Evolutionary conservation across 1,140 invertebrate species (phyloP), one percentile per base, ranked within the genome.

Genomic region (Diprion similis): DNA sequence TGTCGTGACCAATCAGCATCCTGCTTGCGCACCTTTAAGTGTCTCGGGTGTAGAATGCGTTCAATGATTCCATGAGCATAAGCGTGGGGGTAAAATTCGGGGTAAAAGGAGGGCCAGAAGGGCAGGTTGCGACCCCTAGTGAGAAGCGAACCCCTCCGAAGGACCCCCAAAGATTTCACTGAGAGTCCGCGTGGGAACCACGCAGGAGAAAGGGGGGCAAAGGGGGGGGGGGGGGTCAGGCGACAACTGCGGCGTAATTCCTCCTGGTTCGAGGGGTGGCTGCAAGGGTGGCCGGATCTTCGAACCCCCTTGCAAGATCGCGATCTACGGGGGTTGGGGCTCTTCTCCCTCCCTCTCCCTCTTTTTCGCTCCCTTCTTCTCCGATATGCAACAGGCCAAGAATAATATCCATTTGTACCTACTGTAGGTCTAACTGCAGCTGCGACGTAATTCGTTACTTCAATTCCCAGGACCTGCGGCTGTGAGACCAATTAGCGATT

Each of bases 391-490:
- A 37, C 6, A 6, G 24, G 24, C 2, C 24, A 59, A 8, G 51
- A 13, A 59, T n/a, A 11, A 59, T 59, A 13, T 11, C 51, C 51
- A 8, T 59, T 3, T 59, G 51, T 59, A n/a, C 24, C 24, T 37
- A 37, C 24, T 37, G 24, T 37, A 37, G 24, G 24, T 37, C 24
- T 37, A 3, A n/a, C 11, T n/a, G n/a, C 51, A 59, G 51, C 51
- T 59, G 51, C 51, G 51, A 59, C 51, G 51, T 8, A 59, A 59
- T 59, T 59, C 51, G 51, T 59, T 59, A 59, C 51, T 59, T 59
- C 51, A 0, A 59, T 59, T 59, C 51, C 24, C 24, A 37, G 24
- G 24, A 37, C 6, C 24, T 37, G 24, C 24, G 24, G 24, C 24
- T 37, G 24, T 1, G 6, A 37, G 24, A 6, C 6, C 2, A 37